Evolutionary conservation across 1,140 invertebrate genomes (phyloP).

Genomic region (Steinernema khuongi): DNA sequence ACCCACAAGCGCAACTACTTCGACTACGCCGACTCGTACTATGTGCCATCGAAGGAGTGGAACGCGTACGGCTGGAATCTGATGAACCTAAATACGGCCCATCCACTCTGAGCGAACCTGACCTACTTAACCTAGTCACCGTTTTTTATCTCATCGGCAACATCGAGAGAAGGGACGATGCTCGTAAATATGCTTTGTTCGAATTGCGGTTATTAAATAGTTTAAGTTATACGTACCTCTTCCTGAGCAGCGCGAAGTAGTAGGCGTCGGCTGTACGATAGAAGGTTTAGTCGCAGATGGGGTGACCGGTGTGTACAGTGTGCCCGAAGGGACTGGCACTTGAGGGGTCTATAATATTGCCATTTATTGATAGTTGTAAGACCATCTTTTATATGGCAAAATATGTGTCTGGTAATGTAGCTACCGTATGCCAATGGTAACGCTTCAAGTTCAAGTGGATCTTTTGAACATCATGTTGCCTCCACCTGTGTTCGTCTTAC

Average conservation of each 20-base stretch:
- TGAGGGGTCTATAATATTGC: too few relatives aligned
- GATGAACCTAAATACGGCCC: slow-evolving; percentile 1
- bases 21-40: slow-evolving; percentile 19
- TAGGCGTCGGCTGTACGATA: not conserved
- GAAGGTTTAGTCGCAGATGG: not conserved
- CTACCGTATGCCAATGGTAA: too few relatives aligned
- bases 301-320: not conserved
- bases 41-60: not conserved
- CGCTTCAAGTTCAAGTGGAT: too few relatives aligned
- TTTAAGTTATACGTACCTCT: not conserved
- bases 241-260: not conserved
- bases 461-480: too few relatives aligned
- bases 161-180: not conserved
- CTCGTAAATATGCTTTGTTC: not conserved
- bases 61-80: slow-evolving; percentile 9
- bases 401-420: too few relatives aligned
- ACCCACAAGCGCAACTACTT: slow-evolving; percentile 15
- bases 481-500: too few relatives aligned
- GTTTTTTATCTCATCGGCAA: not conserved
- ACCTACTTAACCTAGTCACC: not conserved
- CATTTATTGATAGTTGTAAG: too few relatives aligned
- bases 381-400: too few relatives aligned
- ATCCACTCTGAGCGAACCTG: not conserved
- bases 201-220: not conserved
- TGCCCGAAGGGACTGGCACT: too few relatives aligned